These are phyloP conservation scores for Osmerus eperlanus DNA, from an alignment of 2,113 vertebrate genomes.

Conservation along the genomic window DNA sequence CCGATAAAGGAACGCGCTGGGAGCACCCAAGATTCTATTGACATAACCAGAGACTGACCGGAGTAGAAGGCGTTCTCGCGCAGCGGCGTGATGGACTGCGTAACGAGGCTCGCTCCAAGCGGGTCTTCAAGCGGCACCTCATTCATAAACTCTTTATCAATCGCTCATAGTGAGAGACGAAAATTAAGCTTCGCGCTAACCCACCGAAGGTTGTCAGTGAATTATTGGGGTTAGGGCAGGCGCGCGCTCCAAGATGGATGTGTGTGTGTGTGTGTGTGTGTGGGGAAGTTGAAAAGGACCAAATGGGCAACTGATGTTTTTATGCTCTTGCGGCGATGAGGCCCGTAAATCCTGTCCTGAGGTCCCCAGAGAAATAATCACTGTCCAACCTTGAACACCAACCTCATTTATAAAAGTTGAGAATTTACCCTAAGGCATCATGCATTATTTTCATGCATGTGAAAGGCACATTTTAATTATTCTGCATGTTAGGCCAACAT, in stretches of 20 bases:
- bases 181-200: conserved; percentile 44
- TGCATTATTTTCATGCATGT: background rate
- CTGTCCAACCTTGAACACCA: no score
- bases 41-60: conserved; percentile 64
- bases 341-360: no score
- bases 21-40: conserved; percentile 42
- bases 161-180: conserved; percentile 42
- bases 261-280: background rate
- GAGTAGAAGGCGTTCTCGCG: conserved; percentile 16
- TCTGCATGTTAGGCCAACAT: background rate
- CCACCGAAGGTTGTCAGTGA: conserved; percentile 18
- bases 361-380: no score
- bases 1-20: conserved; percentile 30
- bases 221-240: conserved; percentile 20
- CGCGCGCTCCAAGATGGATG: background rate
- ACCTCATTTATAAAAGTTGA: no score
- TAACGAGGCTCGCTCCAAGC: conserved; percentile 35
- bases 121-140: conserved; percentile 59
- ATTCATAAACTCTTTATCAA: conserved; percentile 61
- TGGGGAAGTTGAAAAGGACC: no score
- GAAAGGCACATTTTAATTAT: no score
- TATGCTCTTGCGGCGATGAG: no score
- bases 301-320: no score
- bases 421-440: background rate
- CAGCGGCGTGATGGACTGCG: conserved; percentile 41